Evolutionary conservation across 2,113 vertebrate genomes (phyloP), one percentile per base, ranked within the genome.

Genomic region (Lophochroa leadbeateri): DNA sequence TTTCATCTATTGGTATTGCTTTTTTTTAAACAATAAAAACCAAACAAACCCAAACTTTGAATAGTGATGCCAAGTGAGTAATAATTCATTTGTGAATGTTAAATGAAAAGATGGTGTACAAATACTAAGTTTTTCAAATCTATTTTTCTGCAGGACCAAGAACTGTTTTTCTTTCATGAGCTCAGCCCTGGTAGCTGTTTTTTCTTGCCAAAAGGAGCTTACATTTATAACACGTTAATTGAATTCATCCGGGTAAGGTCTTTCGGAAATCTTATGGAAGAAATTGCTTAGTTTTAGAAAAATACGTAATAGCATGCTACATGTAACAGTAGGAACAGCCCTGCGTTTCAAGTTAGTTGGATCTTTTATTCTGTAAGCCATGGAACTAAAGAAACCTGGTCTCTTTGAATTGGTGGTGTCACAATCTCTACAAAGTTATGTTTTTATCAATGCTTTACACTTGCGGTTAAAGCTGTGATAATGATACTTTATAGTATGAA

Each of bases 141-240:
- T 64, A 3, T 90, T 90, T 84, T 96, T 57, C 53, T 94, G n/a
- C 91, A 99, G 99, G 99, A 99, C 81, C 99, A 99, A 96, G 99
- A 99, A 81, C 97, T 99, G 8, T 99, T 99, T 98, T 99, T 99
- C 98, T 99, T 99, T 95, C 99, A 99, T 87, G 99, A 99, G 69
- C 98, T 99, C 91, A 99, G 99, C 95, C 99, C 99, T 65, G 99
- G 99, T 71, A 99, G 99, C 97, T 99, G 99, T 95, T 99, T 99
- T 94, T 99, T 99, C 97, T 96, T 99, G 94, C 99, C 99, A 2
- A 99, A 99, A 86, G 99, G 99, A 92, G 98, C 99, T 58, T 99
- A 98, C 94, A 98, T 99, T 98, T 99, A 99, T 97, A 99, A 99
- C 92, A 98, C 97, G 2, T 98, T 99, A 92, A 98, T 99, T 93